phyloP scores from a whole-genome alignment of 2,888 invertebrate genomes.

The Troglohyphantes excavatus region DNA sequence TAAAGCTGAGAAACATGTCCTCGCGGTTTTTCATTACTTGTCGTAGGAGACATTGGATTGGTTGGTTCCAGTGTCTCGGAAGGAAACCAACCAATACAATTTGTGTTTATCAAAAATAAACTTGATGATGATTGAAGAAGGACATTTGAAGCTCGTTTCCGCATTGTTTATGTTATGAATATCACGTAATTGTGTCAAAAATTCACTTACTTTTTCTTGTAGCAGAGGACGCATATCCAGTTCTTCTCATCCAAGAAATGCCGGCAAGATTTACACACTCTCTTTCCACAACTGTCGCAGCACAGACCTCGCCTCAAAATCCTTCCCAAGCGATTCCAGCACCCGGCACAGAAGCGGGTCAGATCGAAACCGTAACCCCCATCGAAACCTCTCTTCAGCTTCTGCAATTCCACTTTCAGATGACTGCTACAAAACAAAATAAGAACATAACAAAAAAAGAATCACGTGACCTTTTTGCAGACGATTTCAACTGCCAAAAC shows the following conservation, averaged over 20 bases:
- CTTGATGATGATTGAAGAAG: too few relatives aligned
- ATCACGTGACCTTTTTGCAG: constrained; percentile 7
- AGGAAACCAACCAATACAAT: too few relatives aligned
- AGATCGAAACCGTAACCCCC: constrained; percentile 83
- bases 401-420: constrained; percentile 87
- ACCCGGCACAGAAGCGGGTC: constrained; percentile 87
- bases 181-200: neutral
- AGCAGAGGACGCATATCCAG: constrained; percentile 90
- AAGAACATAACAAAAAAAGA: neutral
- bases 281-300: constrained; percentile 87
- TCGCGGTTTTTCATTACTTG: too few relatives aligned
- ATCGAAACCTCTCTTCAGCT: constrained; percentile 86
- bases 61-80: too few relatives aligned
- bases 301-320: constrained; percentile 89
- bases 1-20: too few relatives aligned
- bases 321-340: constrained; percentile 88
- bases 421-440: constrained; percentile 83
- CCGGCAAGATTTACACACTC: constrained; percentile 89
- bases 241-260: constrained; percentile 85
- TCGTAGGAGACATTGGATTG: too few relatives aligned
- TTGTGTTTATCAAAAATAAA: too few relatives aligned
- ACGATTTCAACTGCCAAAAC: neutral
- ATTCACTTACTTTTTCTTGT: constrained; percentile 87
- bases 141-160: too few relatives aligned
- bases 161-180: too few relatives aligned